Base-by-base conservation (phyloP, 2,113 vertebrate genomes). In the Prunella himalayana region DNA sequence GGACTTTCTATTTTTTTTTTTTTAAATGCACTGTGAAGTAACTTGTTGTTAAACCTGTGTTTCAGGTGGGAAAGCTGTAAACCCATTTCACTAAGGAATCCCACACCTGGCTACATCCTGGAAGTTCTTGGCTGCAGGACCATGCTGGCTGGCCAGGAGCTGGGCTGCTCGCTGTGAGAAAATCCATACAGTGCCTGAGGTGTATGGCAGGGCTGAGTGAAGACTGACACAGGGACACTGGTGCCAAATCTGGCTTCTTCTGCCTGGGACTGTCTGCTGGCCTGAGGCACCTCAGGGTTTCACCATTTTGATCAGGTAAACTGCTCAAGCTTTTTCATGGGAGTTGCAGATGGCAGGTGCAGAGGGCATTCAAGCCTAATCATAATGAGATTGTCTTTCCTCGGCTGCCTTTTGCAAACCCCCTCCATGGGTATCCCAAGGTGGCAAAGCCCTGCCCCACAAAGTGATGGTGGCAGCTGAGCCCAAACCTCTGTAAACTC, bases 121-220 rank as follows among this genome's bases (percentile, higher is more conserved):
- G 61, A 44, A 76, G 22, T 6, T 70, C 42, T 60, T 44, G 57
- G 59, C 53, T 60, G 37, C 25, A 20, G 35, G 28, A 31, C 41
- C 7, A 4, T 0, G 5, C 33, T 1, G 14, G 20, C 53, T 54
- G 41, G 11, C 25, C 45, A 76, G 47, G 39, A 87, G 33, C 76
- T 50, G 50, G 27, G 13, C 27, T 0, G 0, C 17, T 71, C 0
- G 0, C 13, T 16, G 31, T 1, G 9, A 80, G 71, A 61, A 65
- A 41, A n/a, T 49, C 61, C 45, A 28, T 3, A 17, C 1, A 4
- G 25, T 6, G 13, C 57, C 68, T 21, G 69, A 69, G 54, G 50
- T 51, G 19, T 18, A 7, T 2, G 3, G 9, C 54, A 61, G 54
- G 39, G 35, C 78, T 66, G 64, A 41, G 23, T 7, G 22, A 70